A percentile compares a stretch with the other conserved stretches of the same genome.
Conservation (phyloP, 2,888 invertebrate genomes). For the Coelinius sp. region DNA sequence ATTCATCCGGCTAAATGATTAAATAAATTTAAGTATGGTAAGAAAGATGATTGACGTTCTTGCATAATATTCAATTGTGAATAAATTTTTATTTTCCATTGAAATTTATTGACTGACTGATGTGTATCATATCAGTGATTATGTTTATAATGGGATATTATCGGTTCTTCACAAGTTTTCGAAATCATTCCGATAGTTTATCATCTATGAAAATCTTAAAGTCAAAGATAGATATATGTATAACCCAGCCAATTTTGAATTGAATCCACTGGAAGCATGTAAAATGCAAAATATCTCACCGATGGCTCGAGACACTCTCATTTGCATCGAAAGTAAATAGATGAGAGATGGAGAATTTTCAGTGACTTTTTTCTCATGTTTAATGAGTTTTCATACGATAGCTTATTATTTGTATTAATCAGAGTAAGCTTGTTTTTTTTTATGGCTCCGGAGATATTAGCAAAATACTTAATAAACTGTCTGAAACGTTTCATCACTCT, state of each 20-base stretch:
- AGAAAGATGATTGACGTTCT: constrained; percentile 16
- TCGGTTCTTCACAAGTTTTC: constrained; percentile 15
- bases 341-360: neutral
- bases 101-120: neutral
- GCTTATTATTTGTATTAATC: no score
- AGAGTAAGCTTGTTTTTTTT: neutral
- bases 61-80: constrained; percentile 22
- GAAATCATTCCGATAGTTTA: constrained; percentile 26
- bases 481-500: neutral
- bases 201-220: constrained; percentile 13
- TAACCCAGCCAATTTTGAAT: constrained; percentile 33
- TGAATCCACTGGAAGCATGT: constrained; percentile 35
- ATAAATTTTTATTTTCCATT: neutral
- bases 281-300: constrained; percentile 44
- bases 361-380: neutral
- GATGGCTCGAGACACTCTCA: no score
- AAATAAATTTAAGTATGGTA: constrained; percentile 2
- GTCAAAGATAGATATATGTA: no score
- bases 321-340: constrained; percentile 18
- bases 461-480: no score
- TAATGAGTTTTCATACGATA: no score
- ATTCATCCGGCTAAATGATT: constrained; percentile 17
- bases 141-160: constrained; percentile 5
- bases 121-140: no score
- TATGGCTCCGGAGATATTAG: no score